These are phyloP conservation scores for Bucorvus abyssinicus DNA, from an alignment of 2,797 vertebrate species.

Conservation along the genomic window DNA sequence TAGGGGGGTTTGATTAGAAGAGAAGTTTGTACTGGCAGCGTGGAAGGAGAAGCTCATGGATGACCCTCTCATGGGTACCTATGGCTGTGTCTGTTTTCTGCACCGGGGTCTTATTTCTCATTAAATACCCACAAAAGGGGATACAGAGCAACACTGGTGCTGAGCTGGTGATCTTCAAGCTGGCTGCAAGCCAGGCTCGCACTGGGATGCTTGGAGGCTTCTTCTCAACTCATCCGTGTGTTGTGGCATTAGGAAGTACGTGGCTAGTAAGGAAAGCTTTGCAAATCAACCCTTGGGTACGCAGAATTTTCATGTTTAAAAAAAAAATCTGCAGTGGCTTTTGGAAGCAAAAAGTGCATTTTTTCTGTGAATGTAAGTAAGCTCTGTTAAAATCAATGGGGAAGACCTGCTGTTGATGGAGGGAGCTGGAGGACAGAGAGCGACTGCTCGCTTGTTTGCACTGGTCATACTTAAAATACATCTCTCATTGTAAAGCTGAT, in stretches of 20 bases:
- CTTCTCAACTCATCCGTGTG: rapidly evolving
- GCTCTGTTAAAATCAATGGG: background rate
- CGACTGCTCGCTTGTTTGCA: rapidly evolving
- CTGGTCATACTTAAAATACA: background rate
- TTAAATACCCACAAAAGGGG: rapidly evolving
- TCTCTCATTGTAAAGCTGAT: slow-evolving; percentile 42
- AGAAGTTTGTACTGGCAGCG: rapidly evolving
- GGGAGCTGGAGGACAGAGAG: background rate
- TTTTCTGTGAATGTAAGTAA: background rate
- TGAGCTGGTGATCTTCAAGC: background rate
- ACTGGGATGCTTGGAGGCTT: rapidly evolving
- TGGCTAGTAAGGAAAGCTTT: background rate
- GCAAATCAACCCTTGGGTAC: background rate
- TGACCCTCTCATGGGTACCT: rapidly evolving
- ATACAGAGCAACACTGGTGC: background rate
- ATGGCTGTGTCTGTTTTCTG: background rate
- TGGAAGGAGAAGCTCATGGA: background rate
- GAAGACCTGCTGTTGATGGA: background rate
- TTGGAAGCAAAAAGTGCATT: background rate
- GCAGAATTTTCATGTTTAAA: rapidly evolving
- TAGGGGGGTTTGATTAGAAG: rapidly evolving
- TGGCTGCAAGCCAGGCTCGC: background rate
- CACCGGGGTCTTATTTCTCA: background rate
- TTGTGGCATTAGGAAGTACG: rapidly evolving
- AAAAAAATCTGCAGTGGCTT: background rate